These are phyloP conservation scores for Neopipo cinnamomea DNA, from an alignment of 2,113 vertebrate species.

Conservation along the genomic window DNA sequence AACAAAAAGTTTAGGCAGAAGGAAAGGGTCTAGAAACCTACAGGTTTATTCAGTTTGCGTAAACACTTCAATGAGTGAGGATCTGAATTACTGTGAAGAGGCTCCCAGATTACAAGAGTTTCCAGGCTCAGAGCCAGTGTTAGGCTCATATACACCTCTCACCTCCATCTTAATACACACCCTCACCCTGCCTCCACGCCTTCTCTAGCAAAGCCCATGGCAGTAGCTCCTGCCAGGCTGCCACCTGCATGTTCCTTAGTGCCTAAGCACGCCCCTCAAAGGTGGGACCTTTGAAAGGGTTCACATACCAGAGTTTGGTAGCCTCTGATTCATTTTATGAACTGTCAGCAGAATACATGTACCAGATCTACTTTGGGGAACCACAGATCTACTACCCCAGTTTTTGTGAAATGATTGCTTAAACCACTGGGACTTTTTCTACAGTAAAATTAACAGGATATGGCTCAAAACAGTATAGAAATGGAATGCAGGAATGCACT, in stretches of 20 bases:
- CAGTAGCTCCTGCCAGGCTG: background rate
- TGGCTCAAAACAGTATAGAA: background rate
- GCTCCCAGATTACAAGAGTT: background rate
- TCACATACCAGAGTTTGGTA: background rate
- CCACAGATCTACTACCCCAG: background rate
- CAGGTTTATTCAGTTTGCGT: background rate
- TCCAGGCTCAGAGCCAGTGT: background rate
- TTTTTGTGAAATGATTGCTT: background rate
- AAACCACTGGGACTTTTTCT: background rate
- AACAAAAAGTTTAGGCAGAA: background rate
- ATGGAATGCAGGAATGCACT: too few relatives aligned
- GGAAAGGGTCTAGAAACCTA: background rate
- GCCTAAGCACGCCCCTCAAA: background rate
- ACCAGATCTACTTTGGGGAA: background rate
- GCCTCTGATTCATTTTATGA: background rate
- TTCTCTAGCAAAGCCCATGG: accelerated
- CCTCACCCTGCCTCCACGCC: background rate
- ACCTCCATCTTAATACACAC: background rate
- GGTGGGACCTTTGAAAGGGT: background rate
- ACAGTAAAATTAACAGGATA: background rate
- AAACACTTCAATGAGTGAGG: background rate
- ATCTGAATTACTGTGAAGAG: background rate
- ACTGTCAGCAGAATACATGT: background rate
- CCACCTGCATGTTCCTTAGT: background rate
- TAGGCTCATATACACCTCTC: accelerated